Evolutionary conservation across 2,797 vertebrate species (phyloP).

Genomic region (Centroberyx gerrardi): DNA sequence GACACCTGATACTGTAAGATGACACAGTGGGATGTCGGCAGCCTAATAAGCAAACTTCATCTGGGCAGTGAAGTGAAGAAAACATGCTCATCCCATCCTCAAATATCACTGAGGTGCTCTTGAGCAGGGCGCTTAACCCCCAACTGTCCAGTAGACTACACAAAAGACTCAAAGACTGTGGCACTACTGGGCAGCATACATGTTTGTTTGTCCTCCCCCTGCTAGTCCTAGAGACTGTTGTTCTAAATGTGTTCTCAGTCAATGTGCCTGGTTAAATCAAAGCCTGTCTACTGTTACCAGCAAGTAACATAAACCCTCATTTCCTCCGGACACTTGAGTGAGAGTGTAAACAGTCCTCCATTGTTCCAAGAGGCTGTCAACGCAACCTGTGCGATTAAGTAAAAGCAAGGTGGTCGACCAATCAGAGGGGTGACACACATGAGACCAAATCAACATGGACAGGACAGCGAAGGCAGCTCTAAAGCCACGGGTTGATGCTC

Average conservation of each 20-base stretch:
- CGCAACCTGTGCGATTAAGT: neutral
- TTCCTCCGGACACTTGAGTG: neutral
- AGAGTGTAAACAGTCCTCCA: neutral
- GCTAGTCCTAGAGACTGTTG: no score
- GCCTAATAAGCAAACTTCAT: neutral
- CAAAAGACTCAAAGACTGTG: no score
- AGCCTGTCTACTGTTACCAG: no score
- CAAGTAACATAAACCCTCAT: no score
- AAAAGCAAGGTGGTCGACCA: neutral
- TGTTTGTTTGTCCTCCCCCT: no score
- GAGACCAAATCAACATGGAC: slow-evolving; percentile 6
- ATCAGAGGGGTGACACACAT: slow-evolving; percentile 19
- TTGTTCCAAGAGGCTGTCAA: neutral
- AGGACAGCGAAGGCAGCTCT: slow-evolving; percentile 2
- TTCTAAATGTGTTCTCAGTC: no score
- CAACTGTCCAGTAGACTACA: no score
- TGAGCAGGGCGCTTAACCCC: neutral
- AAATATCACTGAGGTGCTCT: neutral
- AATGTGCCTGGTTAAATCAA: no score
- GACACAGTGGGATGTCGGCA: neutral
- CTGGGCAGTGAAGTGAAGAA: neutral
- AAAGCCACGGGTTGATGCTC: neutral
- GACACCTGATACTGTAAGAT: slow-evolving; percentile 2
- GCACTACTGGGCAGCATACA: no score
- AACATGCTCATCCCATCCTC: neutral